Evolutionary conservation across 2,797 vertebrate species (phyloP).

Genomic region (Falco rusticolus): DNA sequence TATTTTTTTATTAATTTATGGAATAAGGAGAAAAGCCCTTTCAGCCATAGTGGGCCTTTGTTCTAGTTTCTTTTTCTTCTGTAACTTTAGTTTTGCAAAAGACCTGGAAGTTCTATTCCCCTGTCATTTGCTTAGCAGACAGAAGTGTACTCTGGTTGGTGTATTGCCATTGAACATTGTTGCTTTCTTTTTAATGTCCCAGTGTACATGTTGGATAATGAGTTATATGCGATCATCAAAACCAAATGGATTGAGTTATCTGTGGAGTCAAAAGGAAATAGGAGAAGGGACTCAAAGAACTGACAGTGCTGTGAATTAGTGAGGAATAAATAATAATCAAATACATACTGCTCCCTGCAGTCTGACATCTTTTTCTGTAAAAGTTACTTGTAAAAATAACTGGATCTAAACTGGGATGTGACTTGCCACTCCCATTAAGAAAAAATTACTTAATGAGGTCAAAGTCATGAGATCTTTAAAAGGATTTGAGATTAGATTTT

Average conservation of each 20-base stretch:
- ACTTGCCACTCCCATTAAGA: not conserved
- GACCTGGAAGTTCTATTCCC: not conserved
- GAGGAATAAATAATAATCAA: not conserved
- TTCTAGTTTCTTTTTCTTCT: not conserved
- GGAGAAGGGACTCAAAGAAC: not conserved
- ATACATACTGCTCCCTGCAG: not conserved
- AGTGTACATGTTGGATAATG: not conserved
- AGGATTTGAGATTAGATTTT: not conserved
- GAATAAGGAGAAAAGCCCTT: not conserved
- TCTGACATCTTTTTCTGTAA: not conserved
- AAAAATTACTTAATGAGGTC: not conserved
- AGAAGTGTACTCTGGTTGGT: not conserved
- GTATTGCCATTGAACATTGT: not conserved
- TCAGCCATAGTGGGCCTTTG: not conserved
- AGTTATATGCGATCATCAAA: not conserved
- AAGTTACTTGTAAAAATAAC: not conserved
- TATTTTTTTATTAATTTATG: not conserved
- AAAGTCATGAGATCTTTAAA: not conserved
- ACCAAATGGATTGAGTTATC: not conserved
- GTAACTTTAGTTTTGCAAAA: not conserved
- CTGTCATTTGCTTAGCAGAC: not conserved
- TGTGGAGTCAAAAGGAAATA: not conserved
- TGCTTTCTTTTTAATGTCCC: not conserved
- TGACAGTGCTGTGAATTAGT: not conserved
- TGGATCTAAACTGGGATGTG: not conserved